Conservation (phyloP, 2,888 invertebrate genomes). For the Nowickia ferox region DNA sequence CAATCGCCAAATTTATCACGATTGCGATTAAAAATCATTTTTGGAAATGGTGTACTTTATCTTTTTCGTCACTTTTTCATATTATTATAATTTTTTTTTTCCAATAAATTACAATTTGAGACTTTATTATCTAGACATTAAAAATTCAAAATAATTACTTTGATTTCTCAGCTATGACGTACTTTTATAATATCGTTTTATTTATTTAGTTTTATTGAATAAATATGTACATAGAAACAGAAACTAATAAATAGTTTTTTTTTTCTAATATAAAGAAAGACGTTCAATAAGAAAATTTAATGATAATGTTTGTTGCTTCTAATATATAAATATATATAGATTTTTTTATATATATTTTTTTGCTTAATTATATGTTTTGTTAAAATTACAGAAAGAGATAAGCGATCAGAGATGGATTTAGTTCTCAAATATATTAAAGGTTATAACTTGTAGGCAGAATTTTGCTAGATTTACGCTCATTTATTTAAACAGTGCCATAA, state of each 20-base stretch:
- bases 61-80: not conserved
- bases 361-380: not conserved
- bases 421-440: too few relatives aligned
- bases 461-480: too few relatives aligned
- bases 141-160: constrained; percentile 22
- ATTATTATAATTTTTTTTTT: not conserved
- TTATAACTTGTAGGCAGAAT: too few relatives aligned
- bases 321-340: not conserved
- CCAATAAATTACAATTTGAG: not conserved
- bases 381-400: too few relatives aligned
- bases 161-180: constrained; percentile 56
- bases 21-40: not conserved
- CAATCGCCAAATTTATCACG: too few relatives aligned
- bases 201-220: not conserved
- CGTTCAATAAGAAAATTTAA: not conserved
- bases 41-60: not conserved
- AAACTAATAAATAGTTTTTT: not conserved
- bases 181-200: constrained; percentile 24
- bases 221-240: not conserved
- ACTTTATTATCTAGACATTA: constrained; percentile 17
- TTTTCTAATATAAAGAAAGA: not conserved
- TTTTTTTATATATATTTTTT: not conserved
- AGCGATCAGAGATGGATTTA: too few relatives aligned
- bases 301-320: not conserved
- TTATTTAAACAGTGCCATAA: too few relatives aligned